Conservation (phyloP, 2,113 vertebrate species). For the Etia nguti region DNA sequence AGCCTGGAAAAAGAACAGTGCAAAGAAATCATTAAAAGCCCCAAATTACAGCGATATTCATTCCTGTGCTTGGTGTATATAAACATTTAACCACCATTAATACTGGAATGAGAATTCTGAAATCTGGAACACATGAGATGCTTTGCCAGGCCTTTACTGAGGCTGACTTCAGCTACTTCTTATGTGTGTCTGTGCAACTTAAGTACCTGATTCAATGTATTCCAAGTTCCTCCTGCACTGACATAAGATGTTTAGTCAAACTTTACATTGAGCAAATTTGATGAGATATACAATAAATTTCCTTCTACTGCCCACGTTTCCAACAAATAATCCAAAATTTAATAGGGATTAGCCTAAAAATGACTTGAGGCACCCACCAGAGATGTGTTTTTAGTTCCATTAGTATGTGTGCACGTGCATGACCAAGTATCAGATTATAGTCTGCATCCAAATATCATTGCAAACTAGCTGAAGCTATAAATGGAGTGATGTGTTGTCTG, state of each 20-base stretch:
- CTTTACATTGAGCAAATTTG: neutral
- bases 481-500: neutral
- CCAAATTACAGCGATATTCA: neutral
- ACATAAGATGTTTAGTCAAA: neutral
- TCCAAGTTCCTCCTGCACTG: neutral
- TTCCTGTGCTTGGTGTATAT: neutral
- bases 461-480: neutral
- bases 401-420: neutral
- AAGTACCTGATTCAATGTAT: neutral
- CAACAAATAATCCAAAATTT: constrained; percentile 38
- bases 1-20: neutral
- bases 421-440: neutral
- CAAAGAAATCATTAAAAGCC: neutral
- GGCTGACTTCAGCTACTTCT: neutral
- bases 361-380: constrained; percentile 10
- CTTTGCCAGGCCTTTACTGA: neutral
- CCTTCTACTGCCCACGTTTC: neutral
- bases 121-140: neutral
- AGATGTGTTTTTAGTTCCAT: neutral
- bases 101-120: neutral
- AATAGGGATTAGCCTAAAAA: constrained; percentile 30
- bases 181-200: neutral
- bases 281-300: neutral
- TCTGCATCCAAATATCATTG: neutral
- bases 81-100: neutral